Percentiles rank a stretch among this genome's conserved stretches.
Conservation (phyloP, 1,140 invertebrate species). For the Cydia fagiglandana region DNA sequence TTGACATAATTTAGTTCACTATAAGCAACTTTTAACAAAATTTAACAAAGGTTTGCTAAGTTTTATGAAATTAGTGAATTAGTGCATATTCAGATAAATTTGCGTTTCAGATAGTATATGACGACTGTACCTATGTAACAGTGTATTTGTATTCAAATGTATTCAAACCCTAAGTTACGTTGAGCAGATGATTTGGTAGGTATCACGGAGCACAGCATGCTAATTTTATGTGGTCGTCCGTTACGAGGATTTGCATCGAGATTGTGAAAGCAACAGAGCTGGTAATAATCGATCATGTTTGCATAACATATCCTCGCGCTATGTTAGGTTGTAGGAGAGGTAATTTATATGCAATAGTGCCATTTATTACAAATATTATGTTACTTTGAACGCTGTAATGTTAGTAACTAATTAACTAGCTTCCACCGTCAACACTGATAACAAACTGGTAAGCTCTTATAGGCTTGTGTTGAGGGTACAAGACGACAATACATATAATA, state of each 20-base stretch:
- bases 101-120: no score
- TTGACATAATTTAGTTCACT: no score
- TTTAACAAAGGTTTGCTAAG: no score
- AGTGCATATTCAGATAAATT: no score
- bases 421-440: no score
- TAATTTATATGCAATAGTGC: neutral
- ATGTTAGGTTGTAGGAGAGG: neutral
- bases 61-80: no score
- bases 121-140: neutral
- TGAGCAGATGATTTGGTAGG: neutral
- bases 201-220: neutral
- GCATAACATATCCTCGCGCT: neutral
- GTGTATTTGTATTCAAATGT: neutral
- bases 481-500: no score
- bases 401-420: no score
- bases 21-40: no score
- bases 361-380: neutral
- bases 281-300: neutral
- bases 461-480: no score
- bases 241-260: neutral
- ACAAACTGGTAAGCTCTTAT: no score
- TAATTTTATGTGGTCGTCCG: neutral
- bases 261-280: constrained; percentile 3
- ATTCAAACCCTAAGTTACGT: constrained; percentile 1
- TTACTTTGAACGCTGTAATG: no score